Evolutionary conservation across 2,888 invertebrate genomes (phyloP), one percentile per base, ranked within the genome.

Genomic region (Halocaridina rubra): DNA sequence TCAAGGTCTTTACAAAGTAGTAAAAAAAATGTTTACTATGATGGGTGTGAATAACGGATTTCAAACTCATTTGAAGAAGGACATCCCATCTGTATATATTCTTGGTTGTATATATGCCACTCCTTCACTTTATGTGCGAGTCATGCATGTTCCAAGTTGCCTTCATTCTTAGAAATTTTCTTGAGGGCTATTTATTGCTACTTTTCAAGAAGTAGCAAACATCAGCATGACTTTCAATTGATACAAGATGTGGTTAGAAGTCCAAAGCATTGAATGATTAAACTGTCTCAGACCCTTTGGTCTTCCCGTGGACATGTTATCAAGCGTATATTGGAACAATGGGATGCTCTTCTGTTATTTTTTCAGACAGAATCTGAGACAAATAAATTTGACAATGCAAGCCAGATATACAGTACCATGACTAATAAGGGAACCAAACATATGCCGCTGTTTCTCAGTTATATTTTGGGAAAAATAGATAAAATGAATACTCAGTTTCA

Each of bases 111-210:
- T n/a, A n/a, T 80, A 1, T 77, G 77, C 10, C 77, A 82, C 32
- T 82, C 82, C 7, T 84, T 84, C 46, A 75, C 80, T 1, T 72
- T 84, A 16, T 84, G 80, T 24, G 8, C 80, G 0, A 86, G 77
- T 29, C 75, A 80, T 53, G 77, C 71, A 2, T 33, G 71, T 29
- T 2, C 22, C 8, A 32, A 59, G 0, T 61, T 82, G 10, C 71
- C 77, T 16, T 76, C 75, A 13, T 67, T 39, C 22, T 32, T 77
- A 27, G 81, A 76, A 69, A 22, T 53, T 19, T 76, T 64, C 30
- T 10, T 82, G 1, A 82, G 59, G 53, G 69, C 76, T 77, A 19
- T 77, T 19, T 77, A 69, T 27, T 67, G 57, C 30, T 77, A 81
- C 19, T 81, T 81, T 81, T 24, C 81, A 4, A 19, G 81, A 2